Percentiles rank a stretch among this genome's conserved stretches.
Conservation (phyloP, 2,888 invertebrate species). For the Spodoptera exigua region DNA sequence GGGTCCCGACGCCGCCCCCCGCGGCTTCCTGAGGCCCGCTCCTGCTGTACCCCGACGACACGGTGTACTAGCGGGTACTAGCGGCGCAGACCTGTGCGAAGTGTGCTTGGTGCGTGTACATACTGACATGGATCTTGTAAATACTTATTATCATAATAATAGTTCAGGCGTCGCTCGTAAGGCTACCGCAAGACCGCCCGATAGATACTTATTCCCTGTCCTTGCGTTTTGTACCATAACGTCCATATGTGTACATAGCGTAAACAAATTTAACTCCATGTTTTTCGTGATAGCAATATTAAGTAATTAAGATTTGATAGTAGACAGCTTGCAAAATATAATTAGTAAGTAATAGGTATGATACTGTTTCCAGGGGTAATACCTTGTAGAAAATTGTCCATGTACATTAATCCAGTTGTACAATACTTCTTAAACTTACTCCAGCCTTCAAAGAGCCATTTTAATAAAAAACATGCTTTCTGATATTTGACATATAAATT, state of each 20-base stretch:
- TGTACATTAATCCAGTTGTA: constrained; percentile 22
- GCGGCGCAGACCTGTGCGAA: constrained; percentile 29
- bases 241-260: constrained; percentile 54
- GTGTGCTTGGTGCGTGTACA: constrained; percentile 42
- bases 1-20: constrained; percentile 40
- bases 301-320: constrained; percentile 43
- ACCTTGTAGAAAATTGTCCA: constrained; percentile 21
- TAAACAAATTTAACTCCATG: constrained; percentile 29
- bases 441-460: constrained; percentile 19
- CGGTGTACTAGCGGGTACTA: constrained; percentile 75
- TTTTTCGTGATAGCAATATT: constrained; percentile 37
- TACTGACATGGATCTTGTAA: constrained; percentile 48
- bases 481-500: constrained; percentile 11
- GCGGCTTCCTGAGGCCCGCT: constrained; percentile 83
- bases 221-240: constrained; percentile 38
- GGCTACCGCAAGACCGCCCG: constrained; percentile 37
- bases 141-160: constrained; percentile 56
- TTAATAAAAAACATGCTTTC: constrained; percentile 10
- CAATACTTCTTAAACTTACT: constrained; percentile 28
- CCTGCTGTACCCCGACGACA: constrained; percentile 81
- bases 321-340: constrained; percentile 50
- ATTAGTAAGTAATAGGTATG: constrained; percentile 31
- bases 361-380: constrained; percentile 48
- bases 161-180: constrained; percentile 40
- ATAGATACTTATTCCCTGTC: constrained; percentile 39